Percentiles rank a stretch among this genome's conserved stretches.
phyloP scores from a whole-genome alignment of 2,113 vertebrate genomes.

The Pomatorhinus ruficollis region DNA sequence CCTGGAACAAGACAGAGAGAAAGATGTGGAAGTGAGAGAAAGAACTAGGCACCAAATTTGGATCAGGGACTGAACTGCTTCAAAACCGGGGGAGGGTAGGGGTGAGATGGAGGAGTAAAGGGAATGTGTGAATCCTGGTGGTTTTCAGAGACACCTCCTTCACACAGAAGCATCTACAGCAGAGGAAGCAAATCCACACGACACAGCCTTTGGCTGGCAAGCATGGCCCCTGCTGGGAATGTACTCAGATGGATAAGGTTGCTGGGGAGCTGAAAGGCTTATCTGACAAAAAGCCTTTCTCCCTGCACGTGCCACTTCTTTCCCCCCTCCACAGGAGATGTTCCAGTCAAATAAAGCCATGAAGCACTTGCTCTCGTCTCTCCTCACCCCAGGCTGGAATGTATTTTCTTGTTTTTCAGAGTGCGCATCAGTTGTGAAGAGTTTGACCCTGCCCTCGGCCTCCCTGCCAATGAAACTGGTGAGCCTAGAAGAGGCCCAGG shows the following conservation, averaged over 20 bases:
- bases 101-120: not conserved
- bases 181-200: not conserved
- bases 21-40: not conserved
- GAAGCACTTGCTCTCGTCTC: not conserved
- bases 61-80: not conserved
- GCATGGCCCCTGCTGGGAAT: not conserved
- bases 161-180: not conserved
- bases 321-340: not conserved
- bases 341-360: not conserved
- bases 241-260: not conserved
- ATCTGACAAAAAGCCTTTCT: conserved; percentile 28
- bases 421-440: conserved; percentile 78
- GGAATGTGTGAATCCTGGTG: not conserved
- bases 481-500: conserved; percentile 95
- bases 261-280: conserved; percentile 11
- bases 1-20: not conserved
- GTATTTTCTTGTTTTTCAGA: conserved; percentile 68
- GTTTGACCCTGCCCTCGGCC: conserved; percentile 84
- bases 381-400: not conserved
- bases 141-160: not conserved
- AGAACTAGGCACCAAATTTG: not conserved
- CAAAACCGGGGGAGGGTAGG: not conserved
- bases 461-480: conserved; percentile 92
- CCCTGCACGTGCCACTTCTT: not conserved
- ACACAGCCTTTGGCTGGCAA: not conserved